Evolutionary conservation across 1,140 invertebrate genomes (phyloP).

Genomic region (Drosophila kurseongensis): DNA sequence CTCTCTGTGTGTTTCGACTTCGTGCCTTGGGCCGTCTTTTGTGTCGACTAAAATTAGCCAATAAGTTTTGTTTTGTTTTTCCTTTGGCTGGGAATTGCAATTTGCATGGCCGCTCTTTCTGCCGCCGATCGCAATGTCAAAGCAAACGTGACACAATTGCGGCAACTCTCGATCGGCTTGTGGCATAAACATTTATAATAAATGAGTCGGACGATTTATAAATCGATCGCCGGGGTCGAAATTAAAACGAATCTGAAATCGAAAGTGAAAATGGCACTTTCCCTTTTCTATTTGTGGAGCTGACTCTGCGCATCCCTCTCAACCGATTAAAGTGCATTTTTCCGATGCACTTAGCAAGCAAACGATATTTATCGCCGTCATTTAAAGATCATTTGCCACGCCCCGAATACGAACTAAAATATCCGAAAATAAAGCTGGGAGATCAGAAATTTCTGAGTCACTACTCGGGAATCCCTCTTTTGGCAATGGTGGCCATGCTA

Average conservation of each 20-base stretch:
- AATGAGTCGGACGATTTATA: constrained; percentile 1
- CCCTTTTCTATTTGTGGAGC: constrained; percentile 16
- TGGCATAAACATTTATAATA: constrained; percentile 43
- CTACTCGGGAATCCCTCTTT: not conserved
- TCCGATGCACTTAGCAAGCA: constrained; percentile 15
- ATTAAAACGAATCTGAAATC: not conserved
- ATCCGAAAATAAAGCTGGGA: constrained; percentile 6
- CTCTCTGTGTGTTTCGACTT: constrained; percentile 15
- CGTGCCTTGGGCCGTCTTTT: constrained; percentile 37
- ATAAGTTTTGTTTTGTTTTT: constrained; percentile 13
- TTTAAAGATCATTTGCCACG: constrained; percentile 66
- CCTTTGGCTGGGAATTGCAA: constrained; percentile 24
- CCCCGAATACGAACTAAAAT: constrained; percentile 28
- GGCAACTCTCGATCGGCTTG: constrained; percentile 1
- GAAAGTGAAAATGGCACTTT: constrained; percentile 17
- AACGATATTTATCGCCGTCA: constrained; percentile 59
- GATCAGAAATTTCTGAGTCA: constrained; percentile 13
- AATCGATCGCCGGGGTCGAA: not conserved
- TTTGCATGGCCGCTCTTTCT: constrained; percentile 4
- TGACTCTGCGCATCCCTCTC: not conserved
- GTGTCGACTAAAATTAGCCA: constrained; percentile 64
- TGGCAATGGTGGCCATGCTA: not conserved
- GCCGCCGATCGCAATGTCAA: constrained; percentile 37
- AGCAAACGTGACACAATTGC: constrained; percentile 63
- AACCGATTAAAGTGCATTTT: constrained; percentile 1